Conservation (phyloP, 2,888 invertebrate genomes). For the Hoplodrina ambigua region DNA sequence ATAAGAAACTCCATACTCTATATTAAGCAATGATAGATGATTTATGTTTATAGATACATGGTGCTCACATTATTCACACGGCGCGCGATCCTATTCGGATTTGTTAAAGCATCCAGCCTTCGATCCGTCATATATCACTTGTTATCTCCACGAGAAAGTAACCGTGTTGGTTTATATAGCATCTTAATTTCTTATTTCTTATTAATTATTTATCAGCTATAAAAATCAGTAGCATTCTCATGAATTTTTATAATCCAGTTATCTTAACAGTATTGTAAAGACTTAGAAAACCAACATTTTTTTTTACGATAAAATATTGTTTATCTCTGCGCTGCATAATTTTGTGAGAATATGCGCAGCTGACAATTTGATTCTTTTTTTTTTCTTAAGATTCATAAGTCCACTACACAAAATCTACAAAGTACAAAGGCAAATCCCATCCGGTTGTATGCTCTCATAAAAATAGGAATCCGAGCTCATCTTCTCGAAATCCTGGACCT, state of each 20-base stretch:
- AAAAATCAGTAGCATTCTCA: too few relatives aligned
- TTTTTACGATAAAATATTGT: background rate
- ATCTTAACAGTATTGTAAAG: background rate
- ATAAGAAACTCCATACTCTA: too few relatives aligned
- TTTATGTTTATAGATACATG: too few relatives aligned
- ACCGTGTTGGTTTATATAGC: background rate
- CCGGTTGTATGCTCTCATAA: conserved; percentile 22
- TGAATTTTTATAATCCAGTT: too few relatives aligned
- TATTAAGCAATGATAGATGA: too few relatives aligned
- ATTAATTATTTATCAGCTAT: too few relatives aligned
- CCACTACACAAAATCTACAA: conserved; percentile 18
- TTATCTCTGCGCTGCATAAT: conserved; percentile 8
- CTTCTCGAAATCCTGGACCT: conserved; percentile 31
- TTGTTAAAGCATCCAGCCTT: conserved; percentile 21
- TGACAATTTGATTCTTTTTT: conserved; percentile 5
- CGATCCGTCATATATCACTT: background rate
- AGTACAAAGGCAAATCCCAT: conserved; percentile 35
- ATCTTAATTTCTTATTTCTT: background rate
- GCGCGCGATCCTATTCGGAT: conserved; percentile 15
- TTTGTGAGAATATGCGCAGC: conserved; percentile 13
- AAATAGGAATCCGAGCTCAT: conserved; percentile 31
- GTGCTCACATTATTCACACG: too few relatives aligned
- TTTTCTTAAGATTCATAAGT: conserved; percentile 4
- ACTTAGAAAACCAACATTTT: background rate
- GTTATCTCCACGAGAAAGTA: background rate